Conservation (phyloP, 2,797 vertebrate species). For the Graptemys geographica region DNA sequence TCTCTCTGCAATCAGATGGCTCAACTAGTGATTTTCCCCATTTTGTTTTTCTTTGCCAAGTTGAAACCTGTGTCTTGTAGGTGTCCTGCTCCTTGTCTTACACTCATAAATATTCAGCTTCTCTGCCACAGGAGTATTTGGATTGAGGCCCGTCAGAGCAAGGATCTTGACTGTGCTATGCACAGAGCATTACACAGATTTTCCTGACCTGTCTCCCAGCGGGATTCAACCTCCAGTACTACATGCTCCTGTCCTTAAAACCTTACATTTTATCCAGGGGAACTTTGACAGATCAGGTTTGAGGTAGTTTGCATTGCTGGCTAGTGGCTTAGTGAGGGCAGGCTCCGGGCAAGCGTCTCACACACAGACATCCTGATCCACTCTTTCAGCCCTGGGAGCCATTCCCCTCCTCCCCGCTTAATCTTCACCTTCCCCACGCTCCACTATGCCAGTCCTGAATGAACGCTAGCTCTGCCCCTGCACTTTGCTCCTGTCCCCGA, state of each 20-base stretch:
- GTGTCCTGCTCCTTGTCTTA: conserved; percentile 52
- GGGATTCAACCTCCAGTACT: neutral
- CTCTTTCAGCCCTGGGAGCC: neutral
- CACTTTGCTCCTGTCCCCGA: neutral
- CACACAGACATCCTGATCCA: too few species aligned
- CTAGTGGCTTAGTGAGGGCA: neutral
- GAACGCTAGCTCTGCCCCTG: neutral
- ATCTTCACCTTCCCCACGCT: neutral
- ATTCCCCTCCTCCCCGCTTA: neutral
- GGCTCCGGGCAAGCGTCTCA: neutral
- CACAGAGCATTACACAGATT: neutral
- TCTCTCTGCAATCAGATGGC: neutral
- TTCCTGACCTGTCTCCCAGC: conserved; percentile 1
- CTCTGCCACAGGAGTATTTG: conserved; percentile 21
- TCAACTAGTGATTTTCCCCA: neutral
- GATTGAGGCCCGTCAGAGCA: conserved; percentile 39
- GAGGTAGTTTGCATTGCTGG: neutral
- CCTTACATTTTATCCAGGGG: neutral
- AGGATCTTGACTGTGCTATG: conserved; percentile 30
- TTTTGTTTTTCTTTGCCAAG: neutral
- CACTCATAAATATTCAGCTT: conserved; percentile 64
- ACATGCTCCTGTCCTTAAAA: neutral
- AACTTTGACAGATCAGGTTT: neutral
- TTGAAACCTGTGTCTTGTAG: conserved; percentile 32
- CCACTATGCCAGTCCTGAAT: accelerated